phyloP scores from a whole-genome alignment of 1,140 invertebrate genomes.

The Cherax destructor region DNA sequence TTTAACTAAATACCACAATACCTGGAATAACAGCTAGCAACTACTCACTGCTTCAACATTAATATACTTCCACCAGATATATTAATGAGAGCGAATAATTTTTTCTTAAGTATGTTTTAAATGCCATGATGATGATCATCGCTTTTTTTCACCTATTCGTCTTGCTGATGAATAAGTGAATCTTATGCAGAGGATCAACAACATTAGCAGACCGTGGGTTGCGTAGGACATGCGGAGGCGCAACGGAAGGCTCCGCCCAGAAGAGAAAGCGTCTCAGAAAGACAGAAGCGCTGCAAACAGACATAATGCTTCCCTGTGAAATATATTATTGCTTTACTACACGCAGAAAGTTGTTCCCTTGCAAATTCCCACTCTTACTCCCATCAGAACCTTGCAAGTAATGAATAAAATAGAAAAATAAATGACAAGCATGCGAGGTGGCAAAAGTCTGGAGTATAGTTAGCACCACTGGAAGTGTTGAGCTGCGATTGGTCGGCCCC shows the following conservation, averaged over 20 bases:
- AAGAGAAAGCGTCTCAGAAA: conserved; percentile 42
- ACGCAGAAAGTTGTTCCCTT: neutral
- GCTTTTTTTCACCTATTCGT: too few species aligned
- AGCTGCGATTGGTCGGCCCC: conserved; percentile 27
- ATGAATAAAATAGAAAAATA: neutral
- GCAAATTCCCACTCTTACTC: neutral
- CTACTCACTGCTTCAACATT: too few species aligned
- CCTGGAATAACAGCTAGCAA: too few species aligned
- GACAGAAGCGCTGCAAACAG: neutral
- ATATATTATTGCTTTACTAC: neutral
- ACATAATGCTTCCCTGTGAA: neutral
- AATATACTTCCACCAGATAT: too few species aligned
- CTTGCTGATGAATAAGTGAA: too few species aligned
- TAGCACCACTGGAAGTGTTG: neutral
- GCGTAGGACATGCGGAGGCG: conserved; percentile 24
- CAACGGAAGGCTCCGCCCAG: conserved; percentile 16
- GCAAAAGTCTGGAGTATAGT: neutral
- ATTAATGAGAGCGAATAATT: too few species aligned
- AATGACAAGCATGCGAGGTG: too few species aligned
- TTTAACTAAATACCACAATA: too few species aligned
- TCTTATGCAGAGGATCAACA: too few species aligned
- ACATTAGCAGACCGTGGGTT: neutral
- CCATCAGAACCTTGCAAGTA: neutral
- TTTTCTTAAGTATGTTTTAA: too few species aligned
- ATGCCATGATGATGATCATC: too few species aligned